These are phyloP conservation scores for Pomatostomus ruficeps DNA, from an alignment of 2,113 vertebrate species.

Conservation along the genomic window DNA sequence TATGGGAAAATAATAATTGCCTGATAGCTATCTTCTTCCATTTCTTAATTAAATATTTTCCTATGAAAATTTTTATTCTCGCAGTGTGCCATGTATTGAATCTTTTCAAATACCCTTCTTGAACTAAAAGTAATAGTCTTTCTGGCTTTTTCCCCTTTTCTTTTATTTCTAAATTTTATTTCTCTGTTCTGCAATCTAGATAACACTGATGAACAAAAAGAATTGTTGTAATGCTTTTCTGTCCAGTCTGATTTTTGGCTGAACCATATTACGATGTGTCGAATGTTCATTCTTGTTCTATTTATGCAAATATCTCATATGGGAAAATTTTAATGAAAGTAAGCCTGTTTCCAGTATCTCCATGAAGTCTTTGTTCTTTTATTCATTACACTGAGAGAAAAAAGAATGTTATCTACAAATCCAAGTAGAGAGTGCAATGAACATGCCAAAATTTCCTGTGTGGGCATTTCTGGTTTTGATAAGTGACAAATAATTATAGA, in stretches of 20 bases:
- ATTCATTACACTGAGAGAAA: neutral
- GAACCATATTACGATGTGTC: neutral
- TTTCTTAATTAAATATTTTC: neutral
- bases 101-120: neutral
- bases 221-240: neutral
- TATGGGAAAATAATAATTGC: conserved; percentile 24
- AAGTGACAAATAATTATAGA: neutral
- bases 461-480: neutral
- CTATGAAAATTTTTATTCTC: neutral
- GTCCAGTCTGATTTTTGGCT: neutral
- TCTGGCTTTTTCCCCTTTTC: neutral
- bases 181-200: neutral
- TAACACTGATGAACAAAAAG: neutral
- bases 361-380: neutral
- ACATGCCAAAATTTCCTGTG: neutral
- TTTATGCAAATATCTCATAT: neutral
- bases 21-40: neutral
- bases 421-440: neutral
- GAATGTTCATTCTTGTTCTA: neutral
- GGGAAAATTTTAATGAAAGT: neutral
- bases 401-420: neutral
- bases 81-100: neutral
- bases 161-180: neutral
- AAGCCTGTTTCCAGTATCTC: neutral
- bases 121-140: neutral